A percentile compares a stretch with the other conserved stretches of the same genome.
Conservation (phyloP, 2,888 invertebrate species). For the Agriotes lineatus region DNA sequence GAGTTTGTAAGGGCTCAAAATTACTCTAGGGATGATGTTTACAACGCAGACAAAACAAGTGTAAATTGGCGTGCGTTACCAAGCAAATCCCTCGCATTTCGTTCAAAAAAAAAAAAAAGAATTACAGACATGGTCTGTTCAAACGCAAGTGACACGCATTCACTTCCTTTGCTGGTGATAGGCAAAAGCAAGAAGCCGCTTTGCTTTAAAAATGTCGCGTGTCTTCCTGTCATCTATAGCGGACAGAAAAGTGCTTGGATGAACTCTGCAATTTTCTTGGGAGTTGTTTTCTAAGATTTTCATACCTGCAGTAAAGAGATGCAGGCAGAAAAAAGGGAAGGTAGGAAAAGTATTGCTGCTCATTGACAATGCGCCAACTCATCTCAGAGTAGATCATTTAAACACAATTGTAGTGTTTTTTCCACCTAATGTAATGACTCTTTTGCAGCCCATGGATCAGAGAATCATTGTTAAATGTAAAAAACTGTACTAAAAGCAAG, state of each 20-base stretch:
- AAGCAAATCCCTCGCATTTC: no score
- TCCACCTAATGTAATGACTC: constrained; percentile 43
- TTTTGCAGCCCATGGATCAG: constrained; percentile 55
- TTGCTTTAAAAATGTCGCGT: neutral
- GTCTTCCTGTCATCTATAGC: neutral
- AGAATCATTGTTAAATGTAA: constrained; percentile 46
- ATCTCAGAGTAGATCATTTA: neutral
- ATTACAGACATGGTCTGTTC: no score
- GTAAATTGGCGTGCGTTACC: no score
- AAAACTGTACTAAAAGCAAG: constrained; percentile 46
- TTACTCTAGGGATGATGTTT: no score
- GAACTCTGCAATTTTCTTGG: neutral
- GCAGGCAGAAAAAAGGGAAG: constrained; percentile 7
- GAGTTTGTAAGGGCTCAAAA: no score
- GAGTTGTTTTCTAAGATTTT: neutral
- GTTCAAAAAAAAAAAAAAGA: no score
- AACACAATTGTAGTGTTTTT: constrained; percentile 25
- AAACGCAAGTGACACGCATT: no score
- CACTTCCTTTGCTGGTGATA: neutral
- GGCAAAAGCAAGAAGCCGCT: no score
- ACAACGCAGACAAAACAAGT: no score
- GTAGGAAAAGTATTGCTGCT: neutral
- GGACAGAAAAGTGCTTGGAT: constrained; percentile 6
- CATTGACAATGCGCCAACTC: neutral
- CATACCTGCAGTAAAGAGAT: neutral